Conservation (phyloP, 2,888 invertebrate genomes). For the Onchidella celtica region DNA sequence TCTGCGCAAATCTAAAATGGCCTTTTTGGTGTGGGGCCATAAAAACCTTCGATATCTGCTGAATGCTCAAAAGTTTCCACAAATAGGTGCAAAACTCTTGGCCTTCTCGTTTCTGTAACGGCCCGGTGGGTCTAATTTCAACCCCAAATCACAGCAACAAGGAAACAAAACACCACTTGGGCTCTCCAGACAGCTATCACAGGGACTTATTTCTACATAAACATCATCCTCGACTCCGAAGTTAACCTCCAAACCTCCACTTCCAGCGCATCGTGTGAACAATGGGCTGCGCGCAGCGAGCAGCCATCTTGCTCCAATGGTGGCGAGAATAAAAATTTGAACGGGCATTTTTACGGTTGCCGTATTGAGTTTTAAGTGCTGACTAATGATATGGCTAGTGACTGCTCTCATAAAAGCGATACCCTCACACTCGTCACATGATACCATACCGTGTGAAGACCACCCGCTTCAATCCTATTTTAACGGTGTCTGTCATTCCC, state of each 20-base stretch:
- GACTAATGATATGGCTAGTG: slow-evolving; percentile 6
- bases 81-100: not conserved
- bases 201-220: slow-evolving; percentile 1
- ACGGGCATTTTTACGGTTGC: slow-evolving; percentile 9
- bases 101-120: not conserved
- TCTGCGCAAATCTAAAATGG: not conserved
- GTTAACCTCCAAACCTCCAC: not conserved
- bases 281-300: not conserved
- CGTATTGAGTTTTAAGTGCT: not conserved
- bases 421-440: not conserved
- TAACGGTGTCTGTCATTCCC: not conserved
- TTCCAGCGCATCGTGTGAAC: not conserved
- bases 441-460: not conserved
- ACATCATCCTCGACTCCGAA: not conserved
- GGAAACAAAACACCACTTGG: slow-evolving; percentile 3
- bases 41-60: not conserved
- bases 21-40: not conserved
- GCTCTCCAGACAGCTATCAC: not conserved
- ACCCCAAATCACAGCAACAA: not conserved
- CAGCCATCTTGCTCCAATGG: not conserved
- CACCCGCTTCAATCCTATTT: not conserved
- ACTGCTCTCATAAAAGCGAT: not conserved
- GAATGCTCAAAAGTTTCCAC: not conserved
- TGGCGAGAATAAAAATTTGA: slow-evolving; percentile 1
- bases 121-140: not conserved